A percentile compares a stretch with the other conserved stretches of the same genome.
These are phyloP conservation scores for Gymnobelideus leadbeateri DNA, from an alignment of 2,113 vertebrate species.

Conservation along the genomic window DNA sequence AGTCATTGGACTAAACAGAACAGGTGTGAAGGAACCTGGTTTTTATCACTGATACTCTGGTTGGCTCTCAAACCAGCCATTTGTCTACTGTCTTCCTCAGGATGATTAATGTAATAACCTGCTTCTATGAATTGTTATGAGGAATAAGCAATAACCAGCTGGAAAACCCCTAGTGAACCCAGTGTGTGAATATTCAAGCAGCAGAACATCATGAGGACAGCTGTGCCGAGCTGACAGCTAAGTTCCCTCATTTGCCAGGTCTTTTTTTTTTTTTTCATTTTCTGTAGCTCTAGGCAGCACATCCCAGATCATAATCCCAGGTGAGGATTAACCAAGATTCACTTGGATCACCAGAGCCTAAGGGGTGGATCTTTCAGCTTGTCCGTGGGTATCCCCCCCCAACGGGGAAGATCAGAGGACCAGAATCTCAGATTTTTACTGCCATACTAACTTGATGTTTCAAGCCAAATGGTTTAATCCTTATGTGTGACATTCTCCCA, in stretches of 20 bases:
- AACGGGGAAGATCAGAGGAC: neutral
- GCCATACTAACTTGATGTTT: neutral
- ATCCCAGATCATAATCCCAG: conserved; percentile 34
- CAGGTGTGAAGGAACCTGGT: conserved; percentile 47
- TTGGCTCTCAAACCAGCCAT: conserved; percentile 16
- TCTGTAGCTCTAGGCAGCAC: conserved; percentile 13
- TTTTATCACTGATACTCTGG: conserved; percentile 40
- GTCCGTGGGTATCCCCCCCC: neutral
- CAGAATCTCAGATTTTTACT: neutral
- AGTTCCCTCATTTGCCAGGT: conserved; percentile 39
- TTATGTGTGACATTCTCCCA: neutral
- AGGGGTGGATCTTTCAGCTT: neutral
- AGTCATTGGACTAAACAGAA: conserved; percentile 45
- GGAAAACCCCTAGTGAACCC: neutral
- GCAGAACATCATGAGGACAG: conserved; percentile 52
- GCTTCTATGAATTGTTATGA: conserved; percentile 56
- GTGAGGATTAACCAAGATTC: neutral
- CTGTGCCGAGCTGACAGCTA: conserved; percentile 9
- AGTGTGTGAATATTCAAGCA: conserved; percentile 31
- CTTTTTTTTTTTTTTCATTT: neutral
- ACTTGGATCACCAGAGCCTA: neutral
- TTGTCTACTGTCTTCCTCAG: conserved; percentile 40
- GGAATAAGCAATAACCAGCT: conserved; percentile 21
- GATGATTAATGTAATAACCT: conserved; percentile 53
- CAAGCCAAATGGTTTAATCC: neutral